Percentiles rank a stretch among this genome's conserved stretches.
phyloP scores from a whole-genome alignment of 2,113 vertebrate genomes.

The Beaufortia kweichowensis region DNA sequence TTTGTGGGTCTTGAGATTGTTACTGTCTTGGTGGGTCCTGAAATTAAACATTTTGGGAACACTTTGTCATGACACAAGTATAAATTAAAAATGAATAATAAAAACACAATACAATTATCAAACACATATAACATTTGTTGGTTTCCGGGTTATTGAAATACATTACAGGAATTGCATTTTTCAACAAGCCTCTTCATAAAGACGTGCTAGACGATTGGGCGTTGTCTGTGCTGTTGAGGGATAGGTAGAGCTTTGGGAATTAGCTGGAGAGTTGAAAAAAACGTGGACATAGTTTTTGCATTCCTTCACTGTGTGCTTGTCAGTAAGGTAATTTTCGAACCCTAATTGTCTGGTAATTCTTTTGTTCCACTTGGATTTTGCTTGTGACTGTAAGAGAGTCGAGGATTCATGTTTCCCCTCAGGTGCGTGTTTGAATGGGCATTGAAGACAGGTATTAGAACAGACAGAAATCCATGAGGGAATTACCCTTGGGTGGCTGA shows the following conservation, averaged over 20 bases:
- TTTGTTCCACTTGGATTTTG: slow-evolving; percentile 51
- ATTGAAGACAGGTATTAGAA: slow-evolving; percentile 21
- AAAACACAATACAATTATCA: background rate
- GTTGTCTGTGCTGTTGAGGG: slow-evolving; percentile 34
- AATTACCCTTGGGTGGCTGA: slow-evolving; percentile 42
- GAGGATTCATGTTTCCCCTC: slow-evolving; percentile 47
- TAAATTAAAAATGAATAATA: too few species aligned
- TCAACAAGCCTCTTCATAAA: slow-evolving; percentile 40
- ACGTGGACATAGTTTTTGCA: slow-evolving; percentile 51
- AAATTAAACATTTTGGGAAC: too few species aligned
- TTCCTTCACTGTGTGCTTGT: slow-evolving; percentile 54
- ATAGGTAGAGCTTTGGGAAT: slow-evolving; percentile 48
- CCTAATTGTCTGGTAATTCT: slow-evolving; percentile 47
- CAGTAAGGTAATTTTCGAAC: slow-evolving; percentile 52
- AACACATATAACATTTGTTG: too few species aligned
- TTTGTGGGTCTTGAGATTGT: too few species aligned
- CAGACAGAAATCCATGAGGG: slow-evolving; percentile 36
- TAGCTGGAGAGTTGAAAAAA: slow-evolving; percentile 30
- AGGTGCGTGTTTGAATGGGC: slow-evolving; percentile 48
- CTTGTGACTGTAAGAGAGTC: slow-evolving; percentile 42
- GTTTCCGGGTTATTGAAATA: slow-evolving; percentile 30
- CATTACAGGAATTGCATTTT: slow-evolving; percentile 26
- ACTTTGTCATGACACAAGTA: too few species aligned
- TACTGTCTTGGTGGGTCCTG: too few species aligned
- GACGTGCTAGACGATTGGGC: slow-evolving; percentile 29